Percentiles rank a stretch among this genome's conserved stretches.
These are phyloP conservation scores for Knipowitschia caucasica DNA, from an alignment of 2,797 vertebrate species.

Conservation along the genomic window DNA sequence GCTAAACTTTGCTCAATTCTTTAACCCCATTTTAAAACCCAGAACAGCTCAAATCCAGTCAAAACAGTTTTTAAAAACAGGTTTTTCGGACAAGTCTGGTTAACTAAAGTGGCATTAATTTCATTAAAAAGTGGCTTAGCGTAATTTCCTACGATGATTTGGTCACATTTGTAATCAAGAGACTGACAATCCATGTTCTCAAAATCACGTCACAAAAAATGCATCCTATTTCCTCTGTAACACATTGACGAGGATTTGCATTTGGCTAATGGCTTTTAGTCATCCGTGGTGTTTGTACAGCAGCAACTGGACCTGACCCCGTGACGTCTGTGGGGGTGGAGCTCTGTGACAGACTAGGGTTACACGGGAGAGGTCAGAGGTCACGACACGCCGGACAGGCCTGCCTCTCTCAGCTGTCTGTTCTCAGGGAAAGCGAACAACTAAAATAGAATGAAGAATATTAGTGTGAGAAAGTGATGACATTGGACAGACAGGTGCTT, in stretches of 20 bases:
- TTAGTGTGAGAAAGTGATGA: constrained; percentile 48
- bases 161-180: too few relatives aligned
- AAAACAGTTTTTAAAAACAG: too few relatives aligned
- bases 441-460: constrained; percentile 33
- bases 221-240: constrained; percentile 4
- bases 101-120: too few relatives aligned
- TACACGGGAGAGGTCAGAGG: constrained; percentile 40
- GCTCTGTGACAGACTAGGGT: constrained; percentile 44
- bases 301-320: constrained; percentile 53
- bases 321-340: constrained; percentile 39
- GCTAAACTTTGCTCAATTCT: too few relatives aligned
- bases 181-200: too few relatives aligned
- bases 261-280: constrained; percentile 32
- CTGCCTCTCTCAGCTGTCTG: constrained; percentile 56
- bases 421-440: constrained; percentile 21
- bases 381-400: constrained; percentile 15
- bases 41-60: too few relatives aligned
- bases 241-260: neutral
- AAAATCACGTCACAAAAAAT: too few relatives aligned
- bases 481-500: constrained; percentile 25
- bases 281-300: constrained; percentile 25
- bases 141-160: too few relatives aligned
- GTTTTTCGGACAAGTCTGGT: too few relatives aligned
- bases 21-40: too few relatives aligned
- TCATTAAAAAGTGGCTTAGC: too few relatives aligned